Conservation (phyloP, 2,797 vertebrate species). For the Vipera ursinii region DNA sequence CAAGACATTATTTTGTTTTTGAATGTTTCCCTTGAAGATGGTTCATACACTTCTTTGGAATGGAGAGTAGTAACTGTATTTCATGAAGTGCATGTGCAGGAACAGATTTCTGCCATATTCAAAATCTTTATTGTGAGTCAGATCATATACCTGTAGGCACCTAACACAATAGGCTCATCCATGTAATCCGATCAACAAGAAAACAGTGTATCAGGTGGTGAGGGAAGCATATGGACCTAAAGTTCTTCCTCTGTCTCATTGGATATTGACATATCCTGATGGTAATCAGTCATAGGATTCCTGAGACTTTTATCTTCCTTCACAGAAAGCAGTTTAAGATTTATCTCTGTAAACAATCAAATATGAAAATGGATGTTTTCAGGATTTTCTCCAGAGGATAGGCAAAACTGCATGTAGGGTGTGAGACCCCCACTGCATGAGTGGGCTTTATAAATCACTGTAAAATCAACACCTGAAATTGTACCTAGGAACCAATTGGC, state of each 20-base stretch:
- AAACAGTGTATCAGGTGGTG: background rate
- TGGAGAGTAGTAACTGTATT: background rate
- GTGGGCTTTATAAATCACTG: background rate
- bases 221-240: no score
- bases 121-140: background rate
- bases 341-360: background rate
- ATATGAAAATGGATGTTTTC: background rate
- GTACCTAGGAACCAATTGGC: background rate
- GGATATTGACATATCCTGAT: background rate
- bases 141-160: background rate
- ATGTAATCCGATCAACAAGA: background rate
- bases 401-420: background rate
- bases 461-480: background rate
- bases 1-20: background rate
- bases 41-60: background rate
- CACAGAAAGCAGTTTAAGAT: background rate
- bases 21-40: background rate
- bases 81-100: no score
- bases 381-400: background rate
- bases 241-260: background rate
- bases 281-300: background rate
- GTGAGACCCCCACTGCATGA: background rate
- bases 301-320: background rate
- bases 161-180: no score
- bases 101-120: no score